These are phyloP conservation scores for Oryzias sinensis DNA, from an alignment of 2,797 vertebrate genomes.

Conservation along the genomic window DNA sequence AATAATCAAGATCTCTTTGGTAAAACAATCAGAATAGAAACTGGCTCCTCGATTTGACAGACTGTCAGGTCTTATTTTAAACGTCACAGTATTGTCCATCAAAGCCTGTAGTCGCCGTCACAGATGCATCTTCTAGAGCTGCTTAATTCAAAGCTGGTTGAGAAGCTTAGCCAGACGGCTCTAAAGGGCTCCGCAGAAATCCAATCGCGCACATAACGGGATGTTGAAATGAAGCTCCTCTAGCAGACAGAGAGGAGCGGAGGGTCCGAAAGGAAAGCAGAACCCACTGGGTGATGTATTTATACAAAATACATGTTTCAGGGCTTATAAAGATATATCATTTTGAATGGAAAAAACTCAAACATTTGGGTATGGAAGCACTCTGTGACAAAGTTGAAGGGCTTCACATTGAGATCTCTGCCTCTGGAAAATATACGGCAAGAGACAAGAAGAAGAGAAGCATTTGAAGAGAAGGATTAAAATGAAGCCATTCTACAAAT, in stretches of 20 bases:
- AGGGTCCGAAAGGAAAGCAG: constrained; percentile 12
- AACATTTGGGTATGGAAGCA: constrained; percentile 67
- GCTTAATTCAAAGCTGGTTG: constrained; percentile 80
- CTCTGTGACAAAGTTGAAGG: constrained; percentile 59
- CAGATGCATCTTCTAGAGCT: constrained; percentile 62
- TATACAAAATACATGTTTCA: constrained; percentile 18
- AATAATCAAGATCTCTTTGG: constrained; percentile 33
- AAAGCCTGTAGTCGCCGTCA: constrained; percentile 60
- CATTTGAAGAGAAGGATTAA: constrained; percentile 17
- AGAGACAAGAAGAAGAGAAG: constrained; percentile 37
- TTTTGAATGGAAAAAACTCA: constrained; percentile 28
- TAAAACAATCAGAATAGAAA: no score
- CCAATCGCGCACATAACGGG: constrained; percentile 79
- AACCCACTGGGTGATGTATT: not conserved
- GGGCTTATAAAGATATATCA: constrained; percentile 8
- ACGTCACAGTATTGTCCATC: constrained; percentile 13
- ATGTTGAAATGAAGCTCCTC: constrained; percentile 66
- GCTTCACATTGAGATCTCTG: constrained; percentile 37
- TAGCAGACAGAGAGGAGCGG: constrained; percentile 26
- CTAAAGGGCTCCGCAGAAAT: constrained; percentile 76
- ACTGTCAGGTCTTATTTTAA: not conserved
- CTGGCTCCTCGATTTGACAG: no score
- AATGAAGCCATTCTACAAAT: constrained; percentile 4
- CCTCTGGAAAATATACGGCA: constrained; percentile 63
- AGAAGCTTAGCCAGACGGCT: constrained; percentile 77